These are phyloP conservation scores for Neotoma lepida DNA, from an alignment of 2,113 vertebrate species.

Conservation along the genomic window DNA sequence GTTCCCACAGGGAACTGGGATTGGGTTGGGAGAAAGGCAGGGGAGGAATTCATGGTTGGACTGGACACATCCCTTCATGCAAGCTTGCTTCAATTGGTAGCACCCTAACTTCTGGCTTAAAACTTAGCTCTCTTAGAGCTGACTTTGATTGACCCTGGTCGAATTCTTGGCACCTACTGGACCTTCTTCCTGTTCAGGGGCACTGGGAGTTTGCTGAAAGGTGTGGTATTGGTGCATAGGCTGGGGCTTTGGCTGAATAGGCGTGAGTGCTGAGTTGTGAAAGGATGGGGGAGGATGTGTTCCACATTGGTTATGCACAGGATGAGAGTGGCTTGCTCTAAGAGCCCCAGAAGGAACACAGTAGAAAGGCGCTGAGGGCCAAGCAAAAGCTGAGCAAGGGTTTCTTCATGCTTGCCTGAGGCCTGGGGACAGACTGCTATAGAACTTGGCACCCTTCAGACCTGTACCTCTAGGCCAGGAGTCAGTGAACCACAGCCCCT, in stretches of 20 bases:
- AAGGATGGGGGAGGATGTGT: rapidly evolving
- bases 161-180: background rate
- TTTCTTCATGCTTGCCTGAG: background rate
- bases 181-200: rapidly evolving
- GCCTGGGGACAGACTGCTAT: background rate
- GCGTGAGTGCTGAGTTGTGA: background rate
- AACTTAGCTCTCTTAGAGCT: background rate
- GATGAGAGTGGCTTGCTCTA: background rate
- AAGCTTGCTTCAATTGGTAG: background rate
- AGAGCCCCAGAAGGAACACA: background rate
- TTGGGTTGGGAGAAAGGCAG: background rate
- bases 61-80: too few relatives aligned
- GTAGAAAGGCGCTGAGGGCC: background rate
- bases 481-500: background rate
- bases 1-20: background rate
- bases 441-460: background rate
- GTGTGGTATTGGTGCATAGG: too few relatives aligned
- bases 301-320: rapidly evolving
- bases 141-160: background rate
- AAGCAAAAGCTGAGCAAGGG: too few relatives aligned
- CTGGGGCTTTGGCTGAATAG: background rate
- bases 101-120: background rate
- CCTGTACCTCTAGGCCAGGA: background rate
- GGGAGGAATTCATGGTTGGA: background rate
- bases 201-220: background rate